Evolutionary conservation across 1,140 invertebrate species (phyloP), one percentile per base, ranked within the genome.

Genomic region (Drosophila triauraria): DNA sequence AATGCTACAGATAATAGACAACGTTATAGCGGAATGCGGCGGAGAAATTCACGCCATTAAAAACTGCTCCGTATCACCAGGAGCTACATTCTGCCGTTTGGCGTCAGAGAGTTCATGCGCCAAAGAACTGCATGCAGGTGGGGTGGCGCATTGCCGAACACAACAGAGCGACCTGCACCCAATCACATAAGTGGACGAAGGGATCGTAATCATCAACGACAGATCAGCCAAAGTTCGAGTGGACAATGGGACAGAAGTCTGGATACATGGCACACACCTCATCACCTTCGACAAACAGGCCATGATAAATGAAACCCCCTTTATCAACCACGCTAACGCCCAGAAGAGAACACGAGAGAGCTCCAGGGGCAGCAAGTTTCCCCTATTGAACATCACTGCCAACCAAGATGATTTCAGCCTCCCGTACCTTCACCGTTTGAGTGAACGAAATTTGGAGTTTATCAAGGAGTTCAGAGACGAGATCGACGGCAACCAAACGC

Each of bases 191-290:
- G 25, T 27, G 5, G 25, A 27, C 25, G 25, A 27, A 27, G 25
- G 13, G 50, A 68, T 53, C 2, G 4, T 54, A 4, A 54, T 56
- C 20, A 25, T 40, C 35, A 56, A 25, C 7, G 53, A 65, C 3
- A 32, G 68, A 20, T 65, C 57, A 1, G 75, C 58, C 42, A 74
- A 53, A 30, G 20, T 78, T 15, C 60, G 23, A 30, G 50, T 61
- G n/a, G 71, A 68, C 10, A 62, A 69, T 12, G 71, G 64, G 0
- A 69, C 57, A 27, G 64, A 56, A 30, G 15, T 40, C 40, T 50
- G 57, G 42, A 25, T 44, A 10, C 61, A 32, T 7, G 75, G 57
- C 50, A 74, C 75, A 12, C 61, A 72, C 30, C 70, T 54, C 38
- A 43, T 63, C 7, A 63, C 60, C 46, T 53, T 63, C 17, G 47